Evolutionary conservation across 2,113 vertebrate genomes (phyloP), one percentile per base, ranked within the genome.

Genomic region (Spheniscus mendiculus): DNA sequence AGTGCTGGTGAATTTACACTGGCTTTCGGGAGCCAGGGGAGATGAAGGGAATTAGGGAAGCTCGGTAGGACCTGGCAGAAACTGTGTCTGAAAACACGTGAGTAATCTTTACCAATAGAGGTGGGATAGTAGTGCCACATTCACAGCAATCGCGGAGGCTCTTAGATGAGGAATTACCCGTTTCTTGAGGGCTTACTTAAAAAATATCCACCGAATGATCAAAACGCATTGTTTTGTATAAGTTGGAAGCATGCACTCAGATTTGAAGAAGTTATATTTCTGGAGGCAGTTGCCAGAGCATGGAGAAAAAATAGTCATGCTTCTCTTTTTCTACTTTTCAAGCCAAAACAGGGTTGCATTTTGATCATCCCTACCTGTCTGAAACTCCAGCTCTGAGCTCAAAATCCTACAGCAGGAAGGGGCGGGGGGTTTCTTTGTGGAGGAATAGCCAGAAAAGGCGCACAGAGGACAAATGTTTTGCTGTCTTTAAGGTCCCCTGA

Each of bases 11-110:
- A 83, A 86, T 91, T 95, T 80, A 53, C 73, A 18, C 49, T 12
- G 62, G 81, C 36, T 95, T 79, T 87, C 0, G 0, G 87, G 81
- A 91, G 73, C 53, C 36, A 38, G 73, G 22, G 50, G 59, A 91
- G 81, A 66, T 93, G 89, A 89, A 76, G 30, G 58, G 87, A 96
- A 87, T 96, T 96, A 90, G 45, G 58, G 62, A 85, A 89, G 66
- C 83, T 83, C 92, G 89, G 94, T 44, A 73, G 92, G 88, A 94
- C 42, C 67, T 71, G 83, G 90, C 63, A 85, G 88, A 65, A 87
- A 11, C 19, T 89, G 42, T 56, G 17, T 63, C 61, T 95, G 87
- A 72, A 90, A 96, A 62, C n/a, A 82, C 26, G 4, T 1, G 0
- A 36, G 61, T 92, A 95, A 92, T 92, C 81, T 82, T n/a, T 77